A percentile compares a stretch with the other conserved stretches of the same genome.
These are phyloP conservation scores for Anagrus nilaparvatae DNA, from an alignment of 1,140 invertebrate species.

Conservation along the genomic window DNA sequence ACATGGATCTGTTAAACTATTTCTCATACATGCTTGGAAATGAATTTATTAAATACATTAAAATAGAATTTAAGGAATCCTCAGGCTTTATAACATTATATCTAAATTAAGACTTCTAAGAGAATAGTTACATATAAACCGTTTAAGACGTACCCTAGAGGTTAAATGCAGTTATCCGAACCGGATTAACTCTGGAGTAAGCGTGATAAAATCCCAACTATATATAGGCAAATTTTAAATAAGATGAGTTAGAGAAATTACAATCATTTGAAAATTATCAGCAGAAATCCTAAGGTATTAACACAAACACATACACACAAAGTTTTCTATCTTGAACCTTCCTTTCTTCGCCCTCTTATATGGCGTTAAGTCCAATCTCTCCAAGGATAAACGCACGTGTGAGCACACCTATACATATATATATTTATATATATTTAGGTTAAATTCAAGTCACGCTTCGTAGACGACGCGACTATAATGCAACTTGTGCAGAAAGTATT, in stretches of 20 bases:
- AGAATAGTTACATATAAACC: no score
- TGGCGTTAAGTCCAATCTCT: no score
- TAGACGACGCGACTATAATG: slow-evolving; percentile 4
- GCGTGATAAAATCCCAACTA: neutral
- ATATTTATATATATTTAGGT: no score
- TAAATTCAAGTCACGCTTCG: slow-evolving; percentile 12
- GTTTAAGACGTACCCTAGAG: no score
- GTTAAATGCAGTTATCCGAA: slow-evolving; percentile 13
- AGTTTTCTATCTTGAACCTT: no score
- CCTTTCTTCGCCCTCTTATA: no score
- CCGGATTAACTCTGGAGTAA: slow-evolving; percentile 4
- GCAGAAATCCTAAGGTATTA: slow-evolving; percentile 7
- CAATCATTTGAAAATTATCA: slow-evolving; percentile 13
- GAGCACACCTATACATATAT: no score
- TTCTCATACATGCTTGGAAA: no score
- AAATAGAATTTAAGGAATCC: slow-evolving; percentile 5
- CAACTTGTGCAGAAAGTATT: slow-evolving; percentile 3
- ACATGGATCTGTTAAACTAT: no score
- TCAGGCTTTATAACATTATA: slow-evolving; percentile 8
- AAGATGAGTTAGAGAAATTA: slow-evolving; percentile 10
- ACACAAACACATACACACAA: no score
- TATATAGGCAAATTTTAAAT: no score
- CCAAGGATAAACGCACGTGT: no score
- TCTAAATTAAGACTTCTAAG: neutral
- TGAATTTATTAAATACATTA: slow-evolving; percentile 2